Conservation (phyloP, 2,113 vertebrate genomes). For the Aphelocoma coerulescens region DNA sequence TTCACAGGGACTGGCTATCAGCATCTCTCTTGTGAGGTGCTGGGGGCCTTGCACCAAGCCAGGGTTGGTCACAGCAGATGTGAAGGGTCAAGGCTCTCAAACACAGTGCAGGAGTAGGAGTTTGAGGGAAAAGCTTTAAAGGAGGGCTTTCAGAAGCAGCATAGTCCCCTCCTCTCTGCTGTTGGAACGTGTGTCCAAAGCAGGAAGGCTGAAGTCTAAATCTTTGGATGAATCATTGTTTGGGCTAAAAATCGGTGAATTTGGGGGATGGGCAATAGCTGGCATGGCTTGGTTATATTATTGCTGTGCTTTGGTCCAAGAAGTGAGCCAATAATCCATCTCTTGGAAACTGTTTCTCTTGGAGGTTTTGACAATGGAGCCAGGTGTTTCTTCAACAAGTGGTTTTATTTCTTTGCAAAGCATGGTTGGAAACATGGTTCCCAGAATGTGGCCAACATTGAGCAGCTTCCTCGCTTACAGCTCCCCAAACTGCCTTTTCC, state of each 20-base stretch:
- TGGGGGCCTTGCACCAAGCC: not conserved
- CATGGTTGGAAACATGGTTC: not conserved
- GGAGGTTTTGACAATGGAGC: not conserved
- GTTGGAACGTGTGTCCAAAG: not conserved
- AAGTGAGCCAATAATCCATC: not conserved
- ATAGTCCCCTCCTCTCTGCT: not conserved
- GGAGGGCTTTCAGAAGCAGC: not conserved
- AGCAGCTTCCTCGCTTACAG: not conserved
- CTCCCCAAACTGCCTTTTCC: not conserved
- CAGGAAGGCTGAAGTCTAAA: not conserved
- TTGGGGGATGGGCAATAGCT: not conserved
- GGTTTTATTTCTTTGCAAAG: not conserved
- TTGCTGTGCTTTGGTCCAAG: not conserved
- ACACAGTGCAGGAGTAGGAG: not conserved
- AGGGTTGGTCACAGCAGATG: not conserved
- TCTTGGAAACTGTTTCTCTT: not conserved
- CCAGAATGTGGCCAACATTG: not conserved
- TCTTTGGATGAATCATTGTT: not conserved
- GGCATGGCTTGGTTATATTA: not conserved
- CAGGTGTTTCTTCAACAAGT: not conserved
- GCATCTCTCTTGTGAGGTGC: fast-evolving
- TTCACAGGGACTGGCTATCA: not conserved
- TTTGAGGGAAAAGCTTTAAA: not conserved
- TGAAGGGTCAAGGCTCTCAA: not conserved
- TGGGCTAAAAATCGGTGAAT: not conserved